Conservation (phyloP, 2,888 invertebrate species). For the Geophilus truncorum region DNA sequence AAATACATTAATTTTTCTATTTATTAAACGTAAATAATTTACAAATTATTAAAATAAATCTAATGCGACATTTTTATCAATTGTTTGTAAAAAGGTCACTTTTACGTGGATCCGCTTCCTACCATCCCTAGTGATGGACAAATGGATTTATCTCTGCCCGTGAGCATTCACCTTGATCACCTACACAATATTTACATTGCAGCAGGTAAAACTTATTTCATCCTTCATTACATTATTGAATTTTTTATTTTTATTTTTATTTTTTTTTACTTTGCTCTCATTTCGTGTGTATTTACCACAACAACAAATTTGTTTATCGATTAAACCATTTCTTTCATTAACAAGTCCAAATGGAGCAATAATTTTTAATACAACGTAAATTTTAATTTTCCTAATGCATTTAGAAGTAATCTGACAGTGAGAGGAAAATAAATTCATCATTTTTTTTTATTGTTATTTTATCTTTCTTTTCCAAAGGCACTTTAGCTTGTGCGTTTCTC, state of each 20-base stretch:
- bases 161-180: conserved; percentile 55
- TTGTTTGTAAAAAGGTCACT: conserved; percentile 56
- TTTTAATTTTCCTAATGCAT: conserved; percentile 14
- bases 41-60: neutral
- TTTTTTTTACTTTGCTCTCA: neutral
- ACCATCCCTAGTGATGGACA: conserved; percentile 42
- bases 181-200: conserved; percentile 73
- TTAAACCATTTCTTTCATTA: conserved; percentile 14
- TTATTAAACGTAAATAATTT: no score
- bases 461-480: conserved; percentile 43
- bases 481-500: conserved; percentile 66
- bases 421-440: neutral
- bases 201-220: conserved; percentile 53
- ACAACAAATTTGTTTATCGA: neutral
- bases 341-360: neutral
- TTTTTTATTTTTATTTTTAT: neutral
- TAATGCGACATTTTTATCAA: neutral
- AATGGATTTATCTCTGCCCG: conserved; percentile 46
- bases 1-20: no score
- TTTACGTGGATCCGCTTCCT: conserved; percentile 62
- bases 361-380: conserved; percentile 2
- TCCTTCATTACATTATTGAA: neutral
- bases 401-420: neutral
- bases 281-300: neutral
- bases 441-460: neutral